phyloP scores from a whole-genome alignment of 37 sponge, comb jelly and placozoan species.

The Mnemiopsis leidyi region DNA sequence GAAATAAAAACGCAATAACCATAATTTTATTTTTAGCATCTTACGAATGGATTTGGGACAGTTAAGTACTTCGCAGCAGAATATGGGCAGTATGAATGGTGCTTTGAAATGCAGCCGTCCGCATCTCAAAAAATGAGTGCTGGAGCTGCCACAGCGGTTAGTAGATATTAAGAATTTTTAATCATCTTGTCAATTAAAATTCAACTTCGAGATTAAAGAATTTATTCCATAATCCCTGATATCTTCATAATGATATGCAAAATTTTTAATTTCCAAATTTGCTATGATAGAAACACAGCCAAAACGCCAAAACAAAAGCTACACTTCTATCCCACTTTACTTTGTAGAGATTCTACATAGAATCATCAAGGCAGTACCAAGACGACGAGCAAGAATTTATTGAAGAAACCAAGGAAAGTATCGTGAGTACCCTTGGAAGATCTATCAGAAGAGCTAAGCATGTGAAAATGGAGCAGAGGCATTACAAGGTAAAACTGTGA shows the following conservation, averaged over 20 bases:
- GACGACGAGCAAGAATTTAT: background rate
- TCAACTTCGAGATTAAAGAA: too few species aligned
- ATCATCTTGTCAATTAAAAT: too few species aligned
- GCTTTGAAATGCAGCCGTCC: background rate
- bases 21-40: background rate
- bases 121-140: too few species aligned
- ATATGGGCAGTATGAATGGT: background rate
- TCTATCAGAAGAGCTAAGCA: background rate
- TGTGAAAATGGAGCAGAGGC: background rate
- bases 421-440: background rate
- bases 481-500: slow-evolving; percentile 4
- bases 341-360: background rate
- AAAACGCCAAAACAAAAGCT: too few species aligned
- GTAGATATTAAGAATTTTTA: too few species aligned
- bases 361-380: background rate
- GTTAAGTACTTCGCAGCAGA: background rate
- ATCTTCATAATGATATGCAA: too few species aligned
- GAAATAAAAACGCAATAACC: background rate
- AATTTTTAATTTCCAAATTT: too few species aligned
- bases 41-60: background rate
- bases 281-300: too few species aligned
- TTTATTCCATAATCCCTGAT: too few species aligned
- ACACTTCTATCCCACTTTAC: too few species aligned
- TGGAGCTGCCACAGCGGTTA: too few species aligned
- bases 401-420: background rate